Percentiles rank a stretch among this genome's conserved stretches.
Evolutionary conservation across 2,113 vertebrate species (phyloP).

Genomic region (Psilopsiagon aymara): DNA sequence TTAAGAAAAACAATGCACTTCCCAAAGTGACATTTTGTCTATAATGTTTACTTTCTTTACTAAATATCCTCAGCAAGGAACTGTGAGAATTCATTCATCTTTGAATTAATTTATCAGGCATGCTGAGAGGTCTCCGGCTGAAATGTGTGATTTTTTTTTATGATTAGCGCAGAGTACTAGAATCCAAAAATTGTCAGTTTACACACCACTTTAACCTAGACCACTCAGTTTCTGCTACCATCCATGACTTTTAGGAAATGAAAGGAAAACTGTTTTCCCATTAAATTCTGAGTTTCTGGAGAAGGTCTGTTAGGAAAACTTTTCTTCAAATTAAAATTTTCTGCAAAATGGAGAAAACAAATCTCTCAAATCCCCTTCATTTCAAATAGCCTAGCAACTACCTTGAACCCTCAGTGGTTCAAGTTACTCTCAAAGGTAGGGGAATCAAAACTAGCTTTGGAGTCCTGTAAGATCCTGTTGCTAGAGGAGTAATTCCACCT

Average conservation of each 20-base stretch:
- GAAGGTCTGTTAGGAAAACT: neutral
- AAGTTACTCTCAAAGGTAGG: conserved; percentile 30
- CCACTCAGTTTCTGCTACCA: neutral
- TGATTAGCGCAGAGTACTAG: neutral
- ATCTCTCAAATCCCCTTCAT: neutral
- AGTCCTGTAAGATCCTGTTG: neutral
- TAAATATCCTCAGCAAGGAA: conserved; percentile 36
- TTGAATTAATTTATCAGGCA: conserved; percentile 35
- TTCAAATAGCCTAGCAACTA: conserved; percentile 16
- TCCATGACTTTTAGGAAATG: neutral
- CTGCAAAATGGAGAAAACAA: neutral
- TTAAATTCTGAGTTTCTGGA: neutral
- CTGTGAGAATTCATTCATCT: conserved; percentile 39
- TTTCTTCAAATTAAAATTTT: conserved; percentile 36
- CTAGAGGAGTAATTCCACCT: conserved; percentile 7
- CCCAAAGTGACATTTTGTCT: conserved; percentile 31
- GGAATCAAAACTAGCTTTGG: conserved; percentile 18
- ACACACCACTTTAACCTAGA: neutral
- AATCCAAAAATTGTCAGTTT: conserved; percentile 17
- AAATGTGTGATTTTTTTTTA: neutral
- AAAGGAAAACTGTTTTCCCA: conserved; percentile 7
- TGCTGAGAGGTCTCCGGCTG: neutral
- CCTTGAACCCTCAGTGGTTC: conserved; percentile 30
- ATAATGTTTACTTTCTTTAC: neutral
- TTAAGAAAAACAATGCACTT: conserved; percentile 7